These are phyloP conservation scores for Sarcophaga variegata DNA, from an alignment of 2,888 invertebrate species.

Conservation along the genomic window DNA sequence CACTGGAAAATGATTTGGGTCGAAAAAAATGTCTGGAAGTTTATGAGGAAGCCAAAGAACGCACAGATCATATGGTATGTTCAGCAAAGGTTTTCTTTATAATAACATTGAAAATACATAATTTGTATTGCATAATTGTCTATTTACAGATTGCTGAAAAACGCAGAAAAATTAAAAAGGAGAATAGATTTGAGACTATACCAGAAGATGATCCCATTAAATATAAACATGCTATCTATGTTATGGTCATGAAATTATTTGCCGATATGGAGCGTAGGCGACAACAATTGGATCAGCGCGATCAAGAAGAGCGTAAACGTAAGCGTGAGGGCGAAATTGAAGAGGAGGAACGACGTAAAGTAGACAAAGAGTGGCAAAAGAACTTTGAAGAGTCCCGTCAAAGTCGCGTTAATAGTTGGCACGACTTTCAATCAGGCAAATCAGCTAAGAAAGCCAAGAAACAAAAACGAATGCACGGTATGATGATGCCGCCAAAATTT, in stretches of 20 bases:
- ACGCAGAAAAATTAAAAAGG: constrained; percentile 95
- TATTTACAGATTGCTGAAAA: constrained; percentile 91
- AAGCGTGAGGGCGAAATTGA: constrained; percentile 97
- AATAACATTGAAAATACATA: too few relatives aligned
- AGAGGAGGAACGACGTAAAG: constrained; percentile 93
- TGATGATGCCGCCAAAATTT: constrained; percentile 95
- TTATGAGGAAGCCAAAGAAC: constrained; percentile 97
- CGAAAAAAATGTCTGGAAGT: constrained; percentile 97
- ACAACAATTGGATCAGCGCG: constrained; percentile 92
- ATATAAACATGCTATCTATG: constrained; percentile 96
- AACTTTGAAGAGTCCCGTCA: constrained; percentile 99
- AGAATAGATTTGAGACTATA: constrained; percentile 89
- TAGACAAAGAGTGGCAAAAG: constrained; percentile 98
- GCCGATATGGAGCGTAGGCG: constrained; percentile 98
- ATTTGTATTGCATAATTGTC: neutral
- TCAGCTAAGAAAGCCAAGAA: constrained; percentile 88
- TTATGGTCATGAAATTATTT: constrained; percentile 98
- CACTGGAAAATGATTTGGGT: constrained; percentile 96
- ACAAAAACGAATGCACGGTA: constrained; percentile 88
- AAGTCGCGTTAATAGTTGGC: constrained; percentile 96
- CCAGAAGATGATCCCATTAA: constrained; percentile 94
- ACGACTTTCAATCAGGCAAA: constrained; percentile 90
- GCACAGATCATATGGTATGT: constrained; percentile 94
- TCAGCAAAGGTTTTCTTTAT: neutral
- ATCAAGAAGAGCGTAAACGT: constrained; percentile 95